Conservation (phyloP, 2,113 vertebrate species). For the Peromyscus leucopus region DNA sequence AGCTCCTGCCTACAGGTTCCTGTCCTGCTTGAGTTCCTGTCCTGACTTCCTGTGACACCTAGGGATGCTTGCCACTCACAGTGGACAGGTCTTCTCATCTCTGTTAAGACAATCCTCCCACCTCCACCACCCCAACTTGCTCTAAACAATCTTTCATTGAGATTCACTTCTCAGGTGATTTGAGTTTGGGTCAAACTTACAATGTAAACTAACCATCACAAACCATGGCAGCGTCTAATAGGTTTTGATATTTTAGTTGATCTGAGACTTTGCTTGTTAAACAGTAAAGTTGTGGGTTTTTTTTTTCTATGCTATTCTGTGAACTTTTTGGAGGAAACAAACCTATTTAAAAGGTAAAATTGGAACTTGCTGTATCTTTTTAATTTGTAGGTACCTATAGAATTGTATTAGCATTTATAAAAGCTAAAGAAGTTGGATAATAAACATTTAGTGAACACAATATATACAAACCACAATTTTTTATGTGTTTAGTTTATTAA, state of each 20-base stretch:
- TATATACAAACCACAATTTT: background rate
- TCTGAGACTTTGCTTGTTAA: slow-evolving; percentile 42
- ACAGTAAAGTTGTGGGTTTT: slow-evolving; percentile 57
- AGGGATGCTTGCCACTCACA: background rate
- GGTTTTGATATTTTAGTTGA: slow-evolving; percentile 46
- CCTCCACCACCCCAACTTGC: background rate
- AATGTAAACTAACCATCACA: background rate
- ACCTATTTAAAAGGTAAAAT: slow-evolving; percentile 71
- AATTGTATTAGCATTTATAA: slow-evolving; percentile 59
- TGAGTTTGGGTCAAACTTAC: background rate
- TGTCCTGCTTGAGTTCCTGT: background rate
- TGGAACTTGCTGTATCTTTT: slow-evolving; percentile 32
- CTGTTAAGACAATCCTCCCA: background rate
- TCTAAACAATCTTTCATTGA: background rate
- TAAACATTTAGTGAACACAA: background rate
- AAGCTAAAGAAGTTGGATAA: slow-evolving; percentile 31
- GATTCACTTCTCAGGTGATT: background rate
- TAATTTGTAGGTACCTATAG: slow-evolving; percentile 29
- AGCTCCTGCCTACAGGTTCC: background rate
- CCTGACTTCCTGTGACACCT: background rate
- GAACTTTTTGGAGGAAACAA: slow-evolving; percentile 66
- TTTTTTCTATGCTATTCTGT: slow-evolving; percentile 72
- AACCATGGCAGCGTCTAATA: background rate
- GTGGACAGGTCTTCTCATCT: background rate
- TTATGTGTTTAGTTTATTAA: slow-evolving; percentile 24